Conservation (phyloP, 2,113 vertebrate genomes). For the Neolamprologus caudopunctatus region DNA sequence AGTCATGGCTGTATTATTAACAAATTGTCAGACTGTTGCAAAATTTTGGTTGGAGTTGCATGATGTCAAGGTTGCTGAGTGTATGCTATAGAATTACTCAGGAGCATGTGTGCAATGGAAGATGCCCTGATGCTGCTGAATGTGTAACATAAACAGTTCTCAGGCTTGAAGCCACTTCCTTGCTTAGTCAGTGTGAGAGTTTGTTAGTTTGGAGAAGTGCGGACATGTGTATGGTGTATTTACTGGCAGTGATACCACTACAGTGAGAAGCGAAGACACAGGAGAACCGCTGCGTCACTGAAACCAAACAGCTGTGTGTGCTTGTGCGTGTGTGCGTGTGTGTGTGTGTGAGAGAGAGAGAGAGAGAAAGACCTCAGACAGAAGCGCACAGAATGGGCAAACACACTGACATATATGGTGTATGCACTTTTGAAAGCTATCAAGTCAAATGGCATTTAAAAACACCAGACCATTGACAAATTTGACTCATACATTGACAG, state of each 20-base stretch:
- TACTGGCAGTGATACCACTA: slow-evolving; percentile 57
- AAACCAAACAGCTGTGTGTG: slow-evolving; percentile 63
- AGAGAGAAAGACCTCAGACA: slow-evolving; percentile 4
- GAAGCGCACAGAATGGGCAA: background rate
- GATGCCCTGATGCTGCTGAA: slow-evolving; percentile 24
- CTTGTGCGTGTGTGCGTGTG: slow-evolving; percentile 12
- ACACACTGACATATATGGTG: background rate
- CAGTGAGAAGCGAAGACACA: slow-evolving; percentile 37
- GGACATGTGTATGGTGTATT: slow-evolving; percentile 37
- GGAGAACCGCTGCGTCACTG: slow-evolving; percentile 57
- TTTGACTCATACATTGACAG: slow-evolving; percentile 23
- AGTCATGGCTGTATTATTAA: background rate
- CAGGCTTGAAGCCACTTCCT: slow-evolving; percentile 66
- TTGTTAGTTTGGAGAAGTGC: slow-evolving; percentile 33
- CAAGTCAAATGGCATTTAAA: background rate
- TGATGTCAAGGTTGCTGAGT: slow-evolving; percentile 16
- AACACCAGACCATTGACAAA: background rate
- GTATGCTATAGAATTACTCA: background rate
- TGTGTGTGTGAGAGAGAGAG: background rate
- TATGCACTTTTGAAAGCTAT: background rate
- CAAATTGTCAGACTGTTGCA: slow-evolving; percentile 5
- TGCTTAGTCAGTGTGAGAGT: slow-evolving; percentile 65
- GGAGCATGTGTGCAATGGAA: slow-evolving; percentile 21
- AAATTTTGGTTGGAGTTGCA: background rate
- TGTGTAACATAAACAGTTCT: slow-evolving; percentile 31